Percentiles rank a stretch among this genome's conserved stretches.
Evolutionary conservation across 2,888 invertebrate genomes (phyloP).

Genomic region (Frankliniella fusca): DNA sequence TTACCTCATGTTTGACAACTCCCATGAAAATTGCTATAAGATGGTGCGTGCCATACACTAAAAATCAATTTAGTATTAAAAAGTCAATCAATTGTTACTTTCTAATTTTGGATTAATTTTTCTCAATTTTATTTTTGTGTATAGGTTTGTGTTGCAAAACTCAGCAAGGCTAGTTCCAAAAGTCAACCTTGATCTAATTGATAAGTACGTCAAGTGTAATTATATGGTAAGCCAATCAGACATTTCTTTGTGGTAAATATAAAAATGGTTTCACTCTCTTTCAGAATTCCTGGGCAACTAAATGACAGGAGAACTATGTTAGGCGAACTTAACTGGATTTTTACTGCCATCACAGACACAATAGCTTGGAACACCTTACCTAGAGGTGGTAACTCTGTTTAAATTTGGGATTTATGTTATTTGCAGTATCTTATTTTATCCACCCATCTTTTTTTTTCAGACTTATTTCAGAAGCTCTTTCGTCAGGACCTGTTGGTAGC

Average conservation of each 20-base stretch:
- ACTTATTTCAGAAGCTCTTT: constrained; percentile 93
- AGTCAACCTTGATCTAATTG: constrained; percentile 79
- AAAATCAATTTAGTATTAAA: background rate
- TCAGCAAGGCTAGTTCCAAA: constrained; percentile 76
- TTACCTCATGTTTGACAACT: constrained; percentile 96
- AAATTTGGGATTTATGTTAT: background rate
- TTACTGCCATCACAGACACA: constrained; percentile 98
- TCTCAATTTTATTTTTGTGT: constrained; percentile 35
- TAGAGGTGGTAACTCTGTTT: constrained; percentile 54
- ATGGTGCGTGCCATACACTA: constrained; percentile 56
- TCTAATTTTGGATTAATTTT: constrained; percentile 18
- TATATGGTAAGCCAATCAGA: constrained; percentile 5
- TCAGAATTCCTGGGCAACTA: constrained; percentile 89
- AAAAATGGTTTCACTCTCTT: constrained; percentile 30
- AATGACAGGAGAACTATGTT: constrained; percentile 94
- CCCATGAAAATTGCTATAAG: constrained; percentile 93
- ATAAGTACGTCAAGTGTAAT: constrained; percentile 64
- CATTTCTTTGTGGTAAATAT: constrained; percentile 31
- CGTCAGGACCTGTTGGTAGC: constrained; percentile 98
- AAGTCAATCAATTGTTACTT: background rate
- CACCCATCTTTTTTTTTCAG: constrained; percentile 48
- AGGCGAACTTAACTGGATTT: constrained; percentile 99
- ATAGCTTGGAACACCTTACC: constrained; percentile 98
- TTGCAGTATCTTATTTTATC: constrained; percentile 1
- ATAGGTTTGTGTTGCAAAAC: constrained; percentile 76